Evolutionary conservation across 2,888 invertebrate genomes (phyloP).

Genomic region (Mythimna ferrago): DNA sequence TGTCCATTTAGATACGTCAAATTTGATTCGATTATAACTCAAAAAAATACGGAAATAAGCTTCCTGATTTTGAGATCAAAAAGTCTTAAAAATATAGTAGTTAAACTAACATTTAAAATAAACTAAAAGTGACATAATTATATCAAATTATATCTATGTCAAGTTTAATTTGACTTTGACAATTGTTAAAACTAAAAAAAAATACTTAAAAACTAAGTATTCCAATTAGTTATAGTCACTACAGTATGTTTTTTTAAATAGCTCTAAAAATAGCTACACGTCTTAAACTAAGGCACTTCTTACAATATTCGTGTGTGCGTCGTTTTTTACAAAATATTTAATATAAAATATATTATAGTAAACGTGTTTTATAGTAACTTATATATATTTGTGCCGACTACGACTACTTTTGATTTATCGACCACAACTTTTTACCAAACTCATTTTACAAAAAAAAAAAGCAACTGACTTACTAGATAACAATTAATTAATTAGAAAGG

Average conservation of each 20-base stretch:
- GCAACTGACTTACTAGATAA: background rate
- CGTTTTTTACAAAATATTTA: constrained; percentile 57
- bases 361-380: constrained; percentile 31
- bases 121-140: constrained; percentile 30
- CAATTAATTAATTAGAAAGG: background rate
- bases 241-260: constrained; percentile 61
- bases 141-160: constrained; percentile 12
- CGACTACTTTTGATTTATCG: constrained; percentile 35
- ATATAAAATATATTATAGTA: constrained; percentile 63
- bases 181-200: constrained; percentile 22
- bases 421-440: background rate
- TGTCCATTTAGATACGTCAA: background rate
- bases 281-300: constrained; percentile 76
- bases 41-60: background rate
- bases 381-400: constrained; percentile 40
- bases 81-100: constrained; percentile 27
- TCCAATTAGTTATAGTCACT: constrained; percentile 28
- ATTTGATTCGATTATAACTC: background rate
- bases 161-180: constrained; percentile 11
- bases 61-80: constrained; percentile 29
- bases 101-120: constrained; percentile 45
- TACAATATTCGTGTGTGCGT: constrained; percentile 70
- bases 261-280: constrained; percentile 67
- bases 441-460: background rate
- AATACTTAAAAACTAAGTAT: constrained; percentile 20